Base-by-base conservation (phyloP, 1,140 invertebrate genomes). In the Gonioctena quinquepunctata region DNA sequence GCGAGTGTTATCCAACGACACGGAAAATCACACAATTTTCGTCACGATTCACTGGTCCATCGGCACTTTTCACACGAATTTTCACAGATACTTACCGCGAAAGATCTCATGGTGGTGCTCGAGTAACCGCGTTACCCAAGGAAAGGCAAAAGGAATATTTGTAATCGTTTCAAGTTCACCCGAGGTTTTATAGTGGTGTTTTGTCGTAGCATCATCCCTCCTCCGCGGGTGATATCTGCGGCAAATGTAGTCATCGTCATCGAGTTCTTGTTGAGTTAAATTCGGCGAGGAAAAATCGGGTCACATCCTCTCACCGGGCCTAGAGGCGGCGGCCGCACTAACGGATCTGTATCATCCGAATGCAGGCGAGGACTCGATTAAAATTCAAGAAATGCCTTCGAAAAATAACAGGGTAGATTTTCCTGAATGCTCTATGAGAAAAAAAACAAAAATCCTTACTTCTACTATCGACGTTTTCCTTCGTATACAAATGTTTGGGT, bases 281-380 rank as follows among this genome's bases (percentile, higher is more conserved):
- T 72, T 77, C 68, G 74, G 76, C 74, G 76, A 74, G 71, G 68
- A 71, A 76, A 79, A 79, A 77, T 70, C 72, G 76, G 77, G 77
- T 79, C 77, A 79, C 65, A 75, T 78, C 74, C 76, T 77, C 77
- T 79, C 77, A 77, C 77, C 68, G 48, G 23, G 21, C 26, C 61
- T 21, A 48, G n/a, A 25, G 48, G 49, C 63, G 49, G 16, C 18
- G 26, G 28, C 50, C 19, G 33, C 28, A 16, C 28, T 21, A 7
- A 22, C 19, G 65, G 49, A 66, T 66, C 65, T 66, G 65, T 66
- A 66, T 66, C 65, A 66, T 8, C 23, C 16, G 42, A 13, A 19
- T 11, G 16, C 33, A 42, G 33, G 8, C 11, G 16, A 11, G 33
- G 33, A 11, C 33, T n/a, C n/a, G n/a, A n/a, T n/a, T n/a, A n/a